Conservation (phyloP, 2,113 vertebrate species). For the Semnornis frantzii region DNA sequence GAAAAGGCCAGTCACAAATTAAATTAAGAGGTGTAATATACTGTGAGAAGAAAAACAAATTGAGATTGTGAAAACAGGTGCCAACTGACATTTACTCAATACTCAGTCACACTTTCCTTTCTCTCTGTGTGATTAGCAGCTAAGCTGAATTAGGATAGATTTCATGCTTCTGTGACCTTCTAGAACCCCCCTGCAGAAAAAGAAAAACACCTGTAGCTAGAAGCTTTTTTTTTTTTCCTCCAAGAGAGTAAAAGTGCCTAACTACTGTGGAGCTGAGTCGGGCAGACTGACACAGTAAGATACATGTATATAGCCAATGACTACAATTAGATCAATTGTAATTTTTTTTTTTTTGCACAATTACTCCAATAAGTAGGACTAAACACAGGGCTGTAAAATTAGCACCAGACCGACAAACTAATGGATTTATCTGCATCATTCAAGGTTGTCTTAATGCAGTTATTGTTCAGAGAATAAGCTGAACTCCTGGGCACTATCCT, state of each 20-base stretch:
- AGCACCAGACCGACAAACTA: not conserved
- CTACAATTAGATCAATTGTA: not conserved
- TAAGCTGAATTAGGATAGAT: conserved; percentile 70
- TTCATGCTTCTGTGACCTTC: conserved; percentile 75
- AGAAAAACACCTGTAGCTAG: conserved; percentile 71
- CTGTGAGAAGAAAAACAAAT: conserved; percentile 78
- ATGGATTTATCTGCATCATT: not conserved
- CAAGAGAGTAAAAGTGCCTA: not conserved
- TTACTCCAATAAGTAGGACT: not conserved
- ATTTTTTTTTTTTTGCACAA: not conserved
- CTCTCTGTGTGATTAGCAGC: conserved; percentile 69
- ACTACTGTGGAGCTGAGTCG: not conserved
- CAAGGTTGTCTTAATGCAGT: not conserved
- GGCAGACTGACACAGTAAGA: not conserved
- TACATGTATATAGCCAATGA: not conserved
- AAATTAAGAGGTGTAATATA: conserved; percentile 77
- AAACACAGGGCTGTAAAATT: not conserved
- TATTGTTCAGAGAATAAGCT: not conserved
- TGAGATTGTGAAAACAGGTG: conserved; percentile 88
- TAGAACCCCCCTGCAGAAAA: conserved; percentile 39
- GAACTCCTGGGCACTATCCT: not conserved
- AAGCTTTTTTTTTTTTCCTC: conserved; percentile 48
- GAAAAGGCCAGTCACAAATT: conserved; percentile 71
- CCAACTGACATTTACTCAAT: conserved; percentile 69
- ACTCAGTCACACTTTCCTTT: conserved; percentile 69